Evolutionary conservation across 2,113 vertebrate genomes (phyloP).

Genomic region (Labeo catla): DNA sequence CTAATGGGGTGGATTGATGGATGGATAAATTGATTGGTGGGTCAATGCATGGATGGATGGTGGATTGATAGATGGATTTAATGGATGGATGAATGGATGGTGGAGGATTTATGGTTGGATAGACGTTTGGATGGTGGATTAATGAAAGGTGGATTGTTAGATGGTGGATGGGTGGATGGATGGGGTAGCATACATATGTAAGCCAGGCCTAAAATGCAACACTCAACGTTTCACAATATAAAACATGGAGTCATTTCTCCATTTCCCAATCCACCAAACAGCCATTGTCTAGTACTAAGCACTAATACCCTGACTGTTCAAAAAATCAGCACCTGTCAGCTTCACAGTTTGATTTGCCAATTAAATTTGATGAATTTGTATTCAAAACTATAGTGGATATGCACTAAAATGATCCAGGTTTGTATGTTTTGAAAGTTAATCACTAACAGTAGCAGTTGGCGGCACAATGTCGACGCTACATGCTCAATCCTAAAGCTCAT

Average conservation of each 20-base stretch:
- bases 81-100: no score
- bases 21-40: no score
- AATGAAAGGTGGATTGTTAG: no score
- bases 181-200: not conserved
- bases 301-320: not conserved
- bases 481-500: slow-evolving; percentile 14
- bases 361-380: not conserved
- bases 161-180: no score
- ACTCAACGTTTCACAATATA: not conserved
- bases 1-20: no score
- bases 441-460: slow-evolving; percentile 31
- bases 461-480: slow-evolving; percentile 9
- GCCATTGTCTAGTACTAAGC: not conserved
- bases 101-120: no score
- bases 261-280: not conserved
- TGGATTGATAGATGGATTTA: no score
- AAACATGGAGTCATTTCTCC: not conserved
- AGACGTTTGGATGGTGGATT: no score
- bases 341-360: not conserved
- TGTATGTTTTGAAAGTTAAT: not conserved
- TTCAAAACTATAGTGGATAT: not conserved
- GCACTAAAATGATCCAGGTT: not conserved
- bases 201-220: not conserved
- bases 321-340: not conserved
- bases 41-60: no score